Base-by-base conservation (phyloP, 2,888 invertebrate genomes). In the Tinea trinotella region DNA sequence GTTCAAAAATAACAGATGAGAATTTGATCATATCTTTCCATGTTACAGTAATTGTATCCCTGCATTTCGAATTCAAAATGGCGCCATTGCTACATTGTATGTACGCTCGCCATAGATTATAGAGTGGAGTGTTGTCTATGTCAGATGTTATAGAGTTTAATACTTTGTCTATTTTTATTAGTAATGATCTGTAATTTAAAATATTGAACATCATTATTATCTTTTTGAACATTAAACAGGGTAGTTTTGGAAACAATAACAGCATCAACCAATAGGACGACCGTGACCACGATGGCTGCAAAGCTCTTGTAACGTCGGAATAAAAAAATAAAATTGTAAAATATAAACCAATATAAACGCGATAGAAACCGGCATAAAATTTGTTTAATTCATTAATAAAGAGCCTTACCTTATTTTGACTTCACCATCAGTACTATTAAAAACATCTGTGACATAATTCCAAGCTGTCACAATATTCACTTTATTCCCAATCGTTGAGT, bases 161-260 rank as follows among this genome's bases (percentile, higher is more conserved):
- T 0, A 84, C 72, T 9, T 58, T 60, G 59, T 87, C 86, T 0
- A 82, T 52, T 59, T 82, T 83, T 0, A 62, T 58, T 24, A 85
- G 70, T 55, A 80, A 62, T 34, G 67, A 72, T 17, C 84, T 83
- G 68, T 1, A 64, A 35, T 30, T 35, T 5, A 30, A 30, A 30
- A 30, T n/a, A n/a, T n/a, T n/a, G n/a, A n/a, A n/a, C n/a, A n/a
- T n/a, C n/a, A n/a, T n/a, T n/a, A n/a, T n/a, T n/a, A n/a, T n/a
- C n/a, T n/a, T 5, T 22, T 22, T 22, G 22, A 22, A 5, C 22
- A 7, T 22, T 22, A 35, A 35, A n/a, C 6, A 35, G 35, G 10
- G 12, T n/a, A n/a, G 4, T 35, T 12, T 24, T 24, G 5, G 5
- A 9, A 24, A 24, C 9, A 9, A 5, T n/a, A n/a, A n/a, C n/a